These are phyloP conservation scores for Arion vulgaris DNA, from an alignment of 1,140 invertebrate genomes.

Conservation along the genomic window DNA sequence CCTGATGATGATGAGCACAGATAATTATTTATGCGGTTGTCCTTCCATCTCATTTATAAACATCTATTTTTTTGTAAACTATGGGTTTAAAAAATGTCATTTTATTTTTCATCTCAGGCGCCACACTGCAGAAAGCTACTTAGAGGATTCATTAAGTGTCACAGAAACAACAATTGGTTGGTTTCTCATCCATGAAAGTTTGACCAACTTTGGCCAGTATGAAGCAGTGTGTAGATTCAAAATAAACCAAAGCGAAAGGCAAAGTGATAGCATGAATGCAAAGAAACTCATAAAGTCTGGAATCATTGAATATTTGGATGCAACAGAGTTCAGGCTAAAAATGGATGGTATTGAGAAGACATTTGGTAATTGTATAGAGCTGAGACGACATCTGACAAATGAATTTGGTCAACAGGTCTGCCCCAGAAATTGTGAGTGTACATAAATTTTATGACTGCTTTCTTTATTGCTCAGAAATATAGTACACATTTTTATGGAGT, in stretches of 20 bases:
- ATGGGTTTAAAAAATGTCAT: too few relatives aligned
- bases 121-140: background rate
- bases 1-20: too few relatives aligned
- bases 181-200: slow-evolving; percentile 20
- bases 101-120: background rate
- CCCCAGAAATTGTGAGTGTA: background rate
- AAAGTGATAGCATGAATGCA: background rate
- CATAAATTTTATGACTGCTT: background rate
- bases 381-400: background rate
- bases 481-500: too few relatives aligned
- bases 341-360: background rate
- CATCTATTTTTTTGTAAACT: too few relatives aligned
- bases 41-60: too few relatives aligned
- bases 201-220: slow-evolving; percentile 6
- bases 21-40: too few relatives aligned
- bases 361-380: background rate
- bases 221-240: background rate
- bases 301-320: background rate
- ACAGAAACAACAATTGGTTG: background rate
- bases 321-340: background rate
- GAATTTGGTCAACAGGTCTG: background rate
- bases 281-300: background rate
- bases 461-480: too few relatives aligned
- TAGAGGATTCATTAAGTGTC: background rate
- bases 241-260: background rate